Evolutionary conservation across 2,113 vertebrate species (phyloP).

Genomic region (Cochlearius cochlearius): DNA sequence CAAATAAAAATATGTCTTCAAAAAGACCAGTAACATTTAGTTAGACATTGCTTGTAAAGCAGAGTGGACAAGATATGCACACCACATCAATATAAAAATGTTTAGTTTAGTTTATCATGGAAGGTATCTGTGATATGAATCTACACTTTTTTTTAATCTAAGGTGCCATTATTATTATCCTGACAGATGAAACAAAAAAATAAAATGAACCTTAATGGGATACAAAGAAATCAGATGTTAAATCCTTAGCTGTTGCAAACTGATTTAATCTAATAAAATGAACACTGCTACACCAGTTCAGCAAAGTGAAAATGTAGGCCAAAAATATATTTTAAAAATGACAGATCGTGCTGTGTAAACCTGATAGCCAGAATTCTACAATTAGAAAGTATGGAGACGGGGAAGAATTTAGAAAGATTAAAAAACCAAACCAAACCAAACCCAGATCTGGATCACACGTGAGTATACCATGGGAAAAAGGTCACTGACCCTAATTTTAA

Average conservation of each 20-base stretch:
- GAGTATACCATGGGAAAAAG: conserved; percentile 2
- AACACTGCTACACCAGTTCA: background rate
- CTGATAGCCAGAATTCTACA: background rate
- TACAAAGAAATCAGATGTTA: background rate
- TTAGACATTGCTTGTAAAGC: conserved; percentile 8
- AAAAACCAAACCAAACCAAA: background rate
- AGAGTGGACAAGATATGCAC: background rate
- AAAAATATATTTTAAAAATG: conserved; percentile 2
- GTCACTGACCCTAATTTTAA: conserved; percentile 27
- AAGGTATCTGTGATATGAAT: background rate
- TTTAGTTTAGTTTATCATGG: background rate
- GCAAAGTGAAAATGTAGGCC: background rate
- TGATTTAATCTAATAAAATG: background rate
- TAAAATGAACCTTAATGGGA: background rate
- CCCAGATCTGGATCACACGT: background rate
- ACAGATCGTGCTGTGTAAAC: background rate
- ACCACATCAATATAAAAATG: background rate
- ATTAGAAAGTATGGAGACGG: background rate
- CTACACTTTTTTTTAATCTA: background rate
- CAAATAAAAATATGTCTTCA: background rate
- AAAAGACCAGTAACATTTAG: background rate
- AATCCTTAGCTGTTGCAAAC: background rate
- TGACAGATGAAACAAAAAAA: background rate
- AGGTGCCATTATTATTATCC: background rate
- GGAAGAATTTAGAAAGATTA: background rate